These are phyloP conservation scores for Regulus satrapa DNA, from an alignment of 2,113 vertebrate species.

Conservation along the genomic window DNA sequence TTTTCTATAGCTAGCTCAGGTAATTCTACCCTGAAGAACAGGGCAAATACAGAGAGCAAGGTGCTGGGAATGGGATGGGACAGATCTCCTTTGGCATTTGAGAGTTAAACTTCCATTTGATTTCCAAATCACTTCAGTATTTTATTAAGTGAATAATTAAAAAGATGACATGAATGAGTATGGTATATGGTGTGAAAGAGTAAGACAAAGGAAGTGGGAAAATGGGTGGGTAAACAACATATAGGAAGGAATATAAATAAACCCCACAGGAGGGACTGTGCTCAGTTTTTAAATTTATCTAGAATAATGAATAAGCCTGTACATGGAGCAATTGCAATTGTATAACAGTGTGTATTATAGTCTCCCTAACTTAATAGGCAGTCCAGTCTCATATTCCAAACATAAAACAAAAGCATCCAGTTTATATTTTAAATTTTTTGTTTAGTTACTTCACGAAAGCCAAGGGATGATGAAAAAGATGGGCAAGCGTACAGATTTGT, in stretches of 20 bases:
- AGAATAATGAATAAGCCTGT: background rate
- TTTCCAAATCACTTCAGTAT: background rate
- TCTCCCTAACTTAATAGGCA: background rate
- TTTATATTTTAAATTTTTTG: background rate
- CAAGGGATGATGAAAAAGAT: slow-evolving; percentile 93
- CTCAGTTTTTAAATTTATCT: background rate
- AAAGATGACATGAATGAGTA: background rate
- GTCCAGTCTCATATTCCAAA: background rate
- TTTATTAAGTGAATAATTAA: background rate
- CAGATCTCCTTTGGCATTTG: background rate
- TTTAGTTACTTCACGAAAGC: slow-evolving; percentile 89
- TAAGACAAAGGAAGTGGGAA: background rate
- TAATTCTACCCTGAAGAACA: background rate
- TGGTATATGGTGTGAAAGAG: background rate
- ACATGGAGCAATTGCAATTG: background rate
- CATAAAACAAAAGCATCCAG: background rate
- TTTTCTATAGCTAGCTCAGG: background rate
- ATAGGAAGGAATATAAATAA: background rate
- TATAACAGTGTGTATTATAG: background rate
- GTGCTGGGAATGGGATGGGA: background rate
- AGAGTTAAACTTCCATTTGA: background rate
- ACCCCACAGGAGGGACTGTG: background rate
- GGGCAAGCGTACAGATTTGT: slow-evolving; percentile 94
- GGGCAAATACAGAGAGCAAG: background rate
- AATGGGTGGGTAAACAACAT: background rate